Evolutionary conservation across 1,140 invertebrate species (phyloP).

Genomic region (Metaphire vulgaris): DNA sequence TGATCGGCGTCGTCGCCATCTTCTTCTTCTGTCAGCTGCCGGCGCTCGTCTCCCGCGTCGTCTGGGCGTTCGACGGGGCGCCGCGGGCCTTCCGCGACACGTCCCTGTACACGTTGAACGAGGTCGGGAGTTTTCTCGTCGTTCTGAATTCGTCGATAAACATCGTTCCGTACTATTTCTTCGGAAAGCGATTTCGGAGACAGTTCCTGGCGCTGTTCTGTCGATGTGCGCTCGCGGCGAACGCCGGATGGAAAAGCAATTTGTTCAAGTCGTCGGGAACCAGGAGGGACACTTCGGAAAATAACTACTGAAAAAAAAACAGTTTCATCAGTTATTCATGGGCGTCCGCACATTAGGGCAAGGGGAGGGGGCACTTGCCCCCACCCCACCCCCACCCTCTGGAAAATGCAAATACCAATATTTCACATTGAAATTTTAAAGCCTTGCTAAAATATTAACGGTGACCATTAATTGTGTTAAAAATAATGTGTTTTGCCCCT

Average conservation of each 20-base stretch:
- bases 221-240: neutral
- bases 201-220: constrained; percentile 48
- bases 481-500: too few relatives aligned
- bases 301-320: neutral
- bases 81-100: constrained; percentile 6
- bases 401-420: too few relatives aligned
- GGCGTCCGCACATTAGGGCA: too few relatives aligned
- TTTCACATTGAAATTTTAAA: too few relatives aligned
- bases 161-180: constrained; percentile 52
- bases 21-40: constrained; percentile 50
- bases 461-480: too few relatives aligned
- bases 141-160: constrained; percentile 51
- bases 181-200: constrained; percentile 45
- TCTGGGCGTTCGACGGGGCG: constrained; percentile 44
- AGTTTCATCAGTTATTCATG: too few relatives aligned
- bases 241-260: neutral
- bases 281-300: neutral
- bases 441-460: too few relatives aligned
- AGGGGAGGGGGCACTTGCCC: too few relatives aligned
- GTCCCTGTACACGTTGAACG: constrained; percentile 40
- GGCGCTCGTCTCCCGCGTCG: constrained; percentile 45
- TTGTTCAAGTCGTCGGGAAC: neutral
- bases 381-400: too few relatives aligned
- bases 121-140: constrained; percentile 49
- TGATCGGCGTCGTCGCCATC: constrained; percentile 49